phyloP scores from a whole-genome alignment of 1,140 invertebrate genomes.

The Procambarus clarkii region DNA sequence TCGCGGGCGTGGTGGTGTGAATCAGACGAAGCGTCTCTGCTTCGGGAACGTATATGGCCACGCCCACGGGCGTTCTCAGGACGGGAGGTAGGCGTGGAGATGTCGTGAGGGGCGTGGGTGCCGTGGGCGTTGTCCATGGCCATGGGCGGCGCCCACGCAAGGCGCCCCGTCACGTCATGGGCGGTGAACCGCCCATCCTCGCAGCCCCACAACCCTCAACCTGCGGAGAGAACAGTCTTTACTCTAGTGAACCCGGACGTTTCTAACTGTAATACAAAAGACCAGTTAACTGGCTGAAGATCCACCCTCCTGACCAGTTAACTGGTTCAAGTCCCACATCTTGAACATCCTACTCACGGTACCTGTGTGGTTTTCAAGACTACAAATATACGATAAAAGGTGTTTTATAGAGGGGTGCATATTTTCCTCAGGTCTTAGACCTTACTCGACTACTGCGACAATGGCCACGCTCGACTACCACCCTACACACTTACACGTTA shows the following conservation, averaged over 20 bases:
- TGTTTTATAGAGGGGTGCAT: too few relatives aligned
- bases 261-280: too few relatives aligned
- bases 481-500: too few relatives aligned
- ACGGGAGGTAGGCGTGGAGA: constrained; percentile 59
- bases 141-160: constrained; percentile 68
- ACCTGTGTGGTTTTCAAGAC: too few relatives aligned
- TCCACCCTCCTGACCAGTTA: too few relatives aligned
- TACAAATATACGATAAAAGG: too few relatives aligned
- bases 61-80: constrained; percentile 62
- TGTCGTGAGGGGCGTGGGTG: constrained; percentile 68
- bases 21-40: constrained; percentile 58
- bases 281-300: too few relatives aligned
- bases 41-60: constrained; percentile 57
- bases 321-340: too few relatives aligned
- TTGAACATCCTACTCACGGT: too few relatives aligned
- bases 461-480: too few relatives aligned
- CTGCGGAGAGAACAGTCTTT: not conserved
- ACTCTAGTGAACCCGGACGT: not conserved
- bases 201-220: constrained; percentile 33
- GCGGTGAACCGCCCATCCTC: constrained; percentile 60
- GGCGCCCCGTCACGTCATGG: constrained; percentile 68
- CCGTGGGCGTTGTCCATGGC: constrained; percentile 67
- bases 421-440: too few relatives aligned
- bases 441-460: too few relatives aligned
- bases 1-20: constrained; percentile 62